Conservation (phyloP, 1,140 invertebrate genomes). For the Chrysomallon squamiferum region DNA sequence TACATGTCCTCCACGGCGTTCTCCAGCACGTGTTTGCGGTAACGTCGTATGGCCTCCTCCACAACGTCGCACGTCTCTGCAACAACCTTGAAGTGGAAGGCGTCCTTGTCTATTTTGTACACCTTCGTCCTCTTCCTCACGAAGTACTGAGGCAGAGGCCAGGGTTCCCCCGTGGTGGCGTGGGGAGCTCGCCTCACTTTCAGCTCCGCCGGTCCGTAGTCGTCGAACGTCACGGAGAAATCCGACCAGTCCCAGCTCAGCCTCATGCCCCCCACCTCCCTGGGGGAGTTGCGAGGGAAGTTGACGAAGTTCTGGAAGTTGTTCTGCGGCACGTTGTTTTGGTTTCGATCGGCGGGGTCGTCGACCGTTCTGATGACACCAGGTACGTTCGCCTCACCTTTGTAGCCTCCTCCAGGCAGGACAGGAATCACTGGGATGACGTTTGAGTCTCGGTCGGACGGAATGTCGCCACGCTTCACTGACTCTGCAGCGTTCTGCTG, state of each 20-base stretch:
- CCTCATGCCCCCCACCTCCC: slow-evolving; percentile 28
- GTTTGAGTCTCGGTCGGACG: no score
- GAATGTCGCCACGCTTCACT: no score
- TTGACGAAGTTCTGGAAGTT: slow-evolving; percentile 9
- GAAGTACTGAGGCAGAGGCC: slow-evolving; percentile 61
- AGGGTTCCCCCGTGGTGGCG: slow-evolving; percentile 53
- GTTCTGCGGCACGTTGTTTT: slow-evolving; percentile 6
- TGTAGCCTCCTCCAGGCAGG: no score
- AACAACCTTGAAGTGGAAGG: slow-evolving; percentile 47
- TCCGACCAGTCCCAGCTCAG: slow-evolving; percentile 57
- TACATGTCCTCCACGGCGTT: slow-evolving; percentile 51
- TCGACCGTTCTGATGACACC: no score
- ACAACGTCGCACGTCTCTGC: slow-evolving; percentile 68
- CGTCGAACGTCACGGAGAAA: slow-evolving; percentile 51
- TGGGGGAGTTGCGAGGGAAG: neutral
- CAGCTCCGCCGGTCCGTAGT: slow-evolving; percentile 53
- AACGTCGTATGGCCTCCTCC: slow-evolving; percentile 67
- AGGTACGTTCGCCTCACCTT: no score
- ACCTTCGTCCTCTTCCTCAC: slow-evolving; percentile 45
- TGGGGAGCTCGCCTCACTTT: slow-evolving; percentile 52
- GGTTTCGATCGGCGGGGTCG: neutral
- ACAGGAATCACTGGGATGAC: no score
- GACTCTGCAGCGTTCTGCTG: no score
- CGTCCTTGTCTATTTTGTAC: slow-evolving; percentile 30
- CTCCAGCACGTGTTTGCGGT: slow-evolving; percentile 63